phyloP scores from a whole-genome alignment of 2,888 invertebrate species.

The Yponomeuta malinellus region DNA sequence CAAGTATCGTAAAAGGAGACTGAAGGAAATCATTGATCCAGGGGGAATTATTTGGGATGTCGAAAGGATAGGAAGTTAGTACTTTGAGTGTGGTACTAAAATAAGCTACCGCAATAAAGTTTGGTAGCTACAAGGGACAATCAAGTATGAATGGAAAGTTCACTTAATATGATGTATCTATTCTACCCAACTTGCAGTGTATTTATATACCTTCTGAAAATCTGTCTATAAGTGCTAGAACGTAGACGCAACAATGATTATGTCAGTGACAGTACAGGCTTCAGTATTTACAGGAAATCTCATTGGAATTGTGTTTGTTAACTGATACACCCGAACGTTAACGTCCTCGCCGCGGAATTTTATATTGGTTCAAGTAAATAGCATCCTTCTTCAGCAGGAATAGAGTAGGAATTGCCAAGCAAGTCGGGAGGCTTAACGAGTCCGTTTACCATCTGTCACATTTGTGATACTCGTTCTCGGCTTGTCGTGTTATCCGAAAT shows the following conservation, averaged over 20 bases:
- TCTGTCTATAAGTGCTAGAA: too few species aligned
- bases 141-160: too few species aligned
- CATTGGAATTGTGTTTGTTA: conserved; percentile 8
- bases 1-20: too few species aligned
- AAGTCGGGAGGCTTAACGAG: not conserved
- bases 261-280: not conserved
- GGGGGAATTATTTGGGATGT: too few species aligned
- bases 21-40: too few species aligned
- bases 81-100: too few species aligned
- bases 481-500: not conserved
- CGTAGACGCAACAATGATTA: not conserved
- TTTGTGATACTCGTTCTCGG: conserved; percentile 11
- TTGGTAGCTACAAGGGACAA: too few species aligned
- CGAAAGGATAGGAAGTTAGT: too few species aligned
- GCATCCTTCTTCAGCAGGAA: not conserved
- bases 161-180: too few species aligned
- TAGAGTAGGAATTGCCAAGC: not conserved
- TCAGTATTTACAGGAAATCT: conserved; percentile 7
- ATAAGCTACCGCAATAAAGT: too few species aligned
- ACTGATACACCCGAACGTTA: conserved; percentile 9
- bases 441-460: conserved; percentile 6
- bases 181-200: too few species aligned
- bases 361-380: not conserved
- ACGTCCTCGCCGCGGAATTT: conserved; percentile 2
- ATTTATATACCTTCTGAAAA: too few species aligned